Base-by-base conservation (phyloP, 2,797 vertebrate species). In the Neosilurus hyrtlii region DNA sequence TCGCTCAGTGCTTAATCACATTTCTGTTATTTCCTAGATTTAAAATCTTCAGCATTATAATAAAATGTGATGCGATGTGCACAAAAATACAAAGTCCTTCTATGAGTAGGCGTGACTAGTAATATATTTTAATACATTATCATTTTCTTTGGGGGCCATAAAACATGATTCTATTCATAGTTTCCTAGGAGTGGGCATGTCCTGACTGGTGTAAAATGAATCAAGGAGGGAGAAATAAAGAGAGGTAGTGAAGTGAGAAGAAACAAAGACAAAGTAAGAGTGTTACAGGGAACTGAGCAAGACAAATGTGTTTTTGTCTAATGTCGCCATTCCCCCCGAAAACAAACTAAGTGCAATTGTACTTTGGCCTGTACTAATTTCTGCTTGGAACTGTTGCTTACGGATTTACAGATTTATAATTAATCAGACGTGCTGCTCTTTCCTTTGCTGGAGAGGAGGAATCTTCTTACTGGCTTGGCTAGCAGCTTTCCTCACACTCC, bases 401-500 rank as follows among this genome's bases (percentile, higher is more conserved):
- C 61, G 52, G 57, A 84, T 86, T 71, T 43, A 4, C 78, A 76
- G 43, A 65, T 81, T 70, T 82, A 62, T 82, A 85, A 85, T 87
- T 73, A 87, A 86, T 81, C 79, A 61, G 35, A 81, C 56, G 11
- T 59, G 54, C 67, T 61, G 79, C 79, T 81, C 74, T 43, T 62
- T 71, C 35, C 61, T 88, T 84, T 82, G 84, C 54, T 68, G 82
- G 54, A 77, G 37, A 63, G 67, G 43, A 61, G 37, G 24, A 83
- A 49, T 20, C 15, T 20, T 30, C 52, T 77, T 78, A 65, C 65
- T 83, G 88, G 85, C 87, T 52, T 49, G 79, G 18, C 80, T 88
- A 86, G 89, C 86, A 26, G 82, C 49, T 86, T 66, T 67, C 51
- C 62, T 83, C 87, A 89, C 86, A 85, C 87, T 86, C 90, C 90